Base-by-base conservation (phyloP, 2,113 vertebrate species). In the Excalfactoria chinensis region DNA sequence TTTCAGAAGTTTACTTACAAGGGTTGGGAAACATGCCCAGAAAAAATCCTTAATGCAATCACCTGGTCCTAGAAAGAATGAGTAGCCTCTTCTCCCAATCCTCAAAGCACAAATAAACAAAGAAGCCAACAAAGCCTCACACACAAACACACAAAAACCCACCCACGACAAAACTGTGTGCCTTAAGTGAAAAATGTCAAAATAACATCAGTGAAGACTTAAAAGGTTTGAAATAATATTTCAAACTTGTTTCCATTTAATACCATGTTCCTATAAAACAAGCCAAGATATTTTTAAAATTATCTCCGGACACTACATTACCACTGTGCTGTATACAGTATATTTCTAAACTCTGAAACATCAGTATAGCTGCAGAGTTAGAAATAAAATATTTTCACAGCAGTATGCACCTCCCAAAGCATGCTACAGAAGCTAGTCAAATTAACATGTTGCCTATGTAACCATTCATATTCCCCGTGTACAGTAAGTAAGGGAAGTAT, bases 311-410 rank as follows among this genome's bases (percentile, higher is more conserved):
- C 11, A 58, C 26, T 30, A 67, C 2, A 16, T 59, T 83, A 70
- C n/a, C 51, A 51, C 3, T 64, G 19, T 11, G 64, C 48, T 53
- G 71, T 7, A 80, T 16, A 73, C 1, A 48, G 4, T 55, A n/a
- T n/a, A n/a, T 70, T 60, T 20, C 23, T 59, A 7, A 84, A 87
- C 22, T 58, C 58, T 55, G 53, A 73, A 71, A 75, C 3, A 35
- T 30, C 55, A 49, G n/a, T 37, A 13, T 21, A 88, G 30, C 28
- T 64, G 17, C 70, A 85, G 21, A 81, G 34, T 43, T 44, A 86
- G 40, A 78, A 94, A 74, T 44, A 72, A 88, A 84, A 56, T 81
- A 93, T 48, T 81, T 86, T 60, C 48, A 66, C 22, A 84, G 67
- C 16, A 88, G 53, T 44, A 41, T 67, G 46, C 12, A 13, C 34